phyloP scores from a whole-genome alignment of 2,113 vertebrate species.

The Planiliza haematocheilus region DNA sequence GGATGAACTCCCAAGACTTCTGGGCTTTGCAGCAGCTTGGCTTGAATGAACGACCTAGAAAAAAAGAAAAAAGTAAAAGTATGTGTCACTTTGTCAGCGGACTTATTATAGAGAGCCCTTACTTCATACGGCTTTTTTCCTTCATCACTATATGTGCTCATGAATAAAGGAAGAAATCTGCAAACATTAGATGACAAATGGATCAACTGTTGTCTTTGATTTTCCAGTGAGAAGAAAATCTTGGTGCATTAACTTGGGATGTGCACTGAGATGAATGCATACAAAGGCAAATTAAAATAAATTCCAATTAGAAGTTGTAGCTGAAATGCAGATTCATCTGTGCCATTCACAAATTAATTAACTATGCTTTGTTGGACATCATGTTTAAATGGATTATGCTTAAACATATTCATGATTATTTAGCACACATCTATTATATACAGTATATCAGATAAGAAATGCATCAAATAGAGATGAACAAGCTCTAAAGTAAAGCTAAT shows the following conservation, averaged over 20 bases:
- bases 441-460: background rate
- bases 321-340: constrained; percentile 26
- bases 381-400: background rate
- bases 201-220: constrained; percentile 36
- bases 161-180: constrained; percentile 3
- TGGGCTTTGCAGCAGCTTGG: constrained; percentile 98
- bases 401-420: background rate
- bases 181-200: constrained; percentile 30
- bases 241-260: constrained; percentile 19
- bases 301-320: constrained; percentile 29
- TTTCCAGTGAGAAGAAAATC: constrained; percentile 29
- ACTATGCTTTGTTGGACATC: background rate
- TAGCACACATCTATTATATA: background rate
- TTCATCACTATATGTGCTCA: constrained; percentile 19
- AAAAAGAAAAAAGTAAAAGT: constrained; percentile 50
- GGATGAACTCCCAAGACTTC: constrained; percentile 96
- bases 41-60: constrained; percentile 93
- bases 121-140: constrained; percentile 14
- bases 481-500: constrained; percentile 19
- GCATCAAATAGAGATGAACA: constrained; percentile 31
- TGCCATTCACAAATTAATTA: constrained; percentile 16
- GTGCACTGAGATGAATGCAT: constrained; percentile 33
- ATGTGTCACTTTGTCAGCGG: background rate
- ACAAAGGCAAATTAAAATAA: constrained; percentile 18
- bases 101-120: constrained; percentile 25